A percentile compares a stretch with the other conserved stretches of the same genome.
phyloP scores from a whole-genome alignment of 2,797 vertebrate species.

The Balearica regulorum region DNA sequence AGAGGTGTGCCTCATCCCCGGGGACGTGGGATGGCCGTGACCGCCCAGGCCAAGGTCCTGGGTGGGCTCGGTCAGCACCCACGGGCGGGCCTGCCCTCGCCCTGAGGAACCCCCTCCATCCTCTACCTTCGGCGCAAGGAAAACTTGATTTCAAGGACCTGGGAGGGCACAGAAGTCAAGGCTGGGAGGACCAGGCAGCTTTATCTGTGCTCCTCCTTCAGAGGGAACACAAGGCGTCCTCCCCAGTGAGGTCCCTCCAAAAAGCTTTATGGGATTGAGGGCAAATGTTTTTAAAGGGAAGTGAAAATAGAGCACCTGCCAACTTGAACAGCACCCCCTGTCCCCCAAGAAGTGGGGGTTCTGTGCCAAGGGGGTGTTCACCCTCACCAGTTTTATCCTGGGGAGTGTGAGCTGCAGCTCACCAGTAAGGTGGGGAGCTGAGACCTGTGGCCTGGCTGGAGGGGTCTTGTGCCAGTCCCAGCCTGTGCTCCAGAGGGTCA shows the following conservation, averaged over 20 bases:
- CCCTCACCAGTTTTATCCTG: not conserved
- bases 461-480: not conserved
- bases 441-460: not conserved
- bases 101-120: too few species aligned
- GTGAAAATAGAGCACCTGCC: not conserved
- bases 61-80: not conserved
- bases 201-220: not conserved
- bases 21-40: not conserved
- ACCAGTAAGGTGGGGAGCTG: fast-evolving
- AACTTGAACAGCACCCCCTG: fast-evolving
- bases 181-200: not conserved
- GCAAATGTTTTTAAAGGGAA: not conserved
- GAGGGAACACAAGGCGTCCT: not conserved
- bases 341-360: not conserved
- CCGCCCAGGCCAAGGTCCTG: not conserved
- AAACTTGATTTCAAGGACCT: not conserved
- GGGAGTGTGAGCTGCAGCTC: not conserved
- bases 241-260: not conserved
- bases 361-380: not conserved
- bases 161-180: not conserved
- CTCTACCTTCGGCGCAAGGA: not conserved
- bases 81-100: fast-evolving
- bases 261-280: fast-evolving
- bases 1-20: not conserved
- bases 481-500: not conserved